Evolutionary conservation across 1,140 invertebrate genomes (phyloP), one percentile per base, ranked within the genome.

Genomic region (Papilio polytes): DNA sequence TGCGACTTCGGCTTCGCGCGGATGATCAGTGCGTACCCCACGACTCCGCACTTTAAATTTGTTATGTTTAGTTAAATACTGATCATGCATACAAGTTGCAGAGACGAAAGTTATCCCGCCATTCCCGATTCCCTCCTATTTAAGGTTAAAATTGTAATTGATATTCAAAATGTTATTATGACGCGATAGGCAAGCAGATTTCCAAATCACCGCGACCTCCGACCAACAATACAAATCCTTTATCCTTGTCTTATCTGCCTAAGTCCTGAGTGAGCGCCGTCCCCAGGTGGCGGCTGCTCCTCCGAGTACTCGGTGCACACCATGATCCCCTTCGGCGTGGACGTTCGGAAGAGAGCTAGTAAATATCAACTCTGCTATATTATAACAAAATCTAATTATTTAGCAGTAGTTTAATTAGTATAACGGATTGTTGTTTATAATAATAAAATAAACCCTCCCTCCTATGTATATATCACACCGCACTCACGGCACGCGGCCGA

Each of bases 1-100:
- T 99, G 99, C 89, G 99, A 99, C 92, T 99, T 99, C 95, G 99
- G 99, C 36, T 99, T 99, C 94, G 99, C 99, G 0, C 96, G 99
- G 87, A 98, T 99, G 96, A 96, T 99, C 84, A 99, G 99, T 98
- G 95, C 96, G 97, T 96, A 92, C 53, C 7, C 53, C 53, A 18
- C 48, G 48, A 15, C 15, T 18, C 15, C 48, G 6, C 13, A 18
- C 18, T 48, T 48, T 20, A 2, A 56, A 20, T 0, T 56, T 56
- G 18, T n/a, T 56, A 41, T 41, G 7, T 41, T 41, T 41, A 7
- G 8, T 41, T 41, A 41, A 41, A 8, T 41, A 41, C 36, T 41
- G 1, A 8, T 41, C 7, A 41, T 41, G 36, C 48, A 51, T 18
- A 51, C 48, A 51, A 51, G 13, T 51, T 51, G 48, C 48, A 7